A percentile compares a stretch with the other conserved stretches of the same genome.
These are phyloP conservation scores for Beris chalybata DNA, from an alignment of 2,888 invertebrate species.

Conservation along the genomic window DNA sequence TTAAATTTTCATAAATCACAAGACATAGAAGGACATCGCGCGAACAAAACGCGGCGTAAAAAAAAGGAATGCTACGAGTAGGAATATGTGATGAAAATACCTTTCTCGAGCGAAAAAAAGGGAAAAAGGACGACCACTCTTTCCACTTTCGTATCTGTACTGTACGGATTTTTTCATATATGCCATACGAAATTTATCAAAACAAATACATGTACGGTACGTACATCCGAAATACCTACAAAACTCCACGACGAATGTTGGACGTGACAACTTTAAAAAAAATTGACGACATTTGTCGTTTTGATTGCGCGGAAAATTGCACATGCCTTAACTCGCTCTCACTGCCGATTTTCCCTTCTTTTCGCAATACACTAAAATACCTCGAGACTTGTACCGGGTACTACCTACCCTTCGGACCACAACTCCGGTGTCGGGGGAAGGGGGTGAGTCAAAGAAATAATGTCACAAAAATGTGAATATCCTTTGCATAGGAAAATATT, in stretches of 20 bases:
- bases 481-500: too few relatives aligned
- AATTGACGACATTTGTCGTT: constrained; percentile 46
- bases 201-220: constrained; percentile 9
- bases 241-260: constrained; percentile 38
- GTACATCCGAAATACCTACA: not conserved
- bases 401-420: too few relatives aligned
- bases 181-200: constrained; percentile 16
- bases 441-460: too few relatives aligned
- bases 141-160: not conserved
- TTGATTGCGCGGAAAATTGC: constrained; percentile 45
- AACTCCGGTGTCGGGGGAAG: too few relatives aligned
- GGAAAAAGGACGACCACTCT: not conserved
- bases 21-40: constrained; percentile 19
- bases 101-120: not conserved
- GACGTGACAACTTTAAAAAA: constrained; percentile 45
- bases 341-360: not conserved
- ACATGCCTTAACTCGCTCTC: constrained; percentile 19
- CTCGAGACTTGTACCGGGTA: too few relatives aligned
- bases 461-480: too few relatives aligned
- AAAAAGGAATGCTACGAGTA: constrained; percentile 1
- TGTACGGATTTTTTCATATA: not conserved
- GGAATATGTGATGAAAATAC: constrained; percentile 9
- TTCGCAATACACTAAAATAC: too few relatives aligned
- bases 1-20: constrained; percentile 44
- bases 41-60: not conserved